phyloP scores from a whole-genome alignment of 2,888 invertebrate species.

The Temnothorax unifasciatus region DNA sequence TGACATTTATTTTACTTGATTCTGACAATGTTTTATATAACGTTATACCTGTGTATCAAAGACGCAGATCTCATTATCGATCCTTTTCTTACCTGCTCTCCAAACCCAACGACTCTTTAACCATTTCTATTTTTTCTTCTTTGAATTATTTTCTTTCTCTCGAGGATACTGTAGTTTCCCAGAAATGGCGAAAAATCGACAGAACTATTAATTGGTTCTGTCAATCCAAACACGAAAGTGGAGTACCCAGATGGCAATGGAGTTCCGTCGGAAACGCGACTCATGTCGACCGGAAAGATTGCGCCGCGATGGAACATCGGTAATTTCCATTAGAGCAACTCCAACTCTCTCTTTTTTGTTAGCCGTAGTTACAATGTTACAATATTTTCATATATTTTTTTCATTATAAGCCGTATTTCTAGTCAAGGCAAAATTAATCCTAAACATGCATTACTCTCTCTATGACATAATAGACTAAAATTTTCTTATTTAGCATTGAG shows the following conservation, averaged over 20 bases:
- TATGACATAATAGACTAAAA: neutral
- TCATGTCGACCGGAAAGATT: constrained; percentile 67
- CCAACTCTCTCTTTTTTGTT: constrained; percentile 18
- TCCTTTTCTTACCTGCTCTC: neutral
- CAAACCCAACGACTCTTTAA: neutral
- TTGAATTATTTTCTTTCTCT: constrained; percentile 39
- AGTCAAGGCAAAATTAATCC: neutral
- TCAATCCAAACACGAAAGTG: constrained; percentile 68
- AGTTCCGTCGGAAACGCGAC: constrained; percentile 56
- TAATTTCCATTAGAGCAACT: constrained; percentile 66
- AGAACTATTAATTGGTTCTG: constrained; percentile 79
- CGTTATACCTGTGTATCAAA: neutral
- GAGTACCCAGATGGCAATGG: constrained; percentile 17
- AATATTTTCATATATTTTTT: neutral
- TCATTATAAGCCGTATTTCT: neutral
- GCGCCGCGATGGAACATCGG: constrained; percentile 59
- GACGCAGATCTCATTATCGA: neutral
- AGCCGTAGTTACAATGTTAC: neutral
- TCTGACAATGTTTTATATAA: neutral
- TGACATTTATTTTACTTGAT: neutral
- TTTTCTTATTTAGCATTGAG: neutral
- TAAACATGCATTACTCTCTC: neutral
- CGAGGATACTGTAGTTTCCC: constrained; percentile 66
- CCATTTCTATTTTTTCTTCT: constrained; percentile 28
- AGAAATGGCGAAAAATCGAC: constrained; percentile 76